A percentile compares a stretch with the other conserved stretches of the same genome.
These are phyloP conservation scores for Orthosia incerta DNA, from an alignment of 2,888 invertebrate species.

Conservation along the genomic window DNA sequence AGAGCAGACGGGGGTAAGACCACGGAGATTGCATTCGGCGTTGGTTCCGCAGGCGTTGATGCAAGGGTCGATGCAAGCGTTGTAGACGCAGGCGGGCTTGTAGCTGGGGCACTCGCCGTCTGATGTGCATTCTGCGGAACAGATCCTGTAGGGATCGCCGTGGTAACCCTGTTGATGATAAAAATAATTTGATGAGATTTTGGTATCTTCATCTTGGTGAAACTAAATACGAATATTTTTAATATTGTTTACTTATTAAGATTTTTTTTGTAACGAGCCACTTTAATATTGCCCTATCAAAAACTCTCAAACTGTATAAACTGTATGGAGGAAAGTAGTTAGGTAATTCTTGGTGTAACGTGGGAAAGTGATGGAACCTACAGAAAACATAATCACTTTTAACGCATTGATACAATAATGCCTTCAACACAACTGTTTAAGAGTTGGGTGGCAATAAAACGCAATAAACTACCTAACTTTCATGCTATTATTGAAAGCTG, in stretches of 20 bases:
- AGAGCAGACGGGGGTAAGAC: slow-evolving; percentile 95
- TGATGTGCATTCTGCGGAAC: slow-evolving; percentile 95
- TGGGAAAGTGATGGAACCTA: neutral
- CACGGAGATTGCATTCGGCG: slow-evolving; percentile 95
- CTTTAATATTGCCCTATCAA: neutral
- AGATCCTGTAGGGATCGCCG: slow-evolving; percentile 94
- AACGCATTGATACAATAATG: neutral
- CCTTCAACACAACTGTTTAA: neutral
- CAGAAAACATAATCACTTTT: neutral
- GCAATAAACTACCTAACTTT: neutral
- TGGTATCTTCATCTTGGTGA: neutral
- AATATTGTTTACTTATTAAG: neutral
- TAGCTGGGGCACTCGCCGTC: slow-evolving; percentile 95
- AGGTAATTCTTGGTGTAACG: neutral
- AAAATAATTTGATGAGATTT: neutral
- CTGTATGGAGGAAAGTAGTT: neutral
- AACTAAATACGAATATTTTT: neutral
- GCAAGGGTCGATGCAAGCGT: slow-evolving; percentile 96
- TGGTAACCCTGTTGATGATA: slow-evolving; percentile 92
- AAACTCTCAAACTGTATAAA: neutral
- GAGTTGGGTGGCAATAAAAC: neutral
- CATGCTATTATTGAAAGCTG: neutral
- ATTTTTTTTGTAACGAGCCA: neutral
- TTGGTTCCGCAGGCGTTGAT: slow-evolving; percentile 95
- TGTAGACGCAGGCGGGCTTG: slow-evolving; percentile 95